A percentile compares a stretch with the other conserved stretches of the same genome.
These are phyloP conservation scores for Ypsolopha scabrella DNA, from an alignment of 2,888 invertebrate genomes.

Conservation along the genomic window DNA sequence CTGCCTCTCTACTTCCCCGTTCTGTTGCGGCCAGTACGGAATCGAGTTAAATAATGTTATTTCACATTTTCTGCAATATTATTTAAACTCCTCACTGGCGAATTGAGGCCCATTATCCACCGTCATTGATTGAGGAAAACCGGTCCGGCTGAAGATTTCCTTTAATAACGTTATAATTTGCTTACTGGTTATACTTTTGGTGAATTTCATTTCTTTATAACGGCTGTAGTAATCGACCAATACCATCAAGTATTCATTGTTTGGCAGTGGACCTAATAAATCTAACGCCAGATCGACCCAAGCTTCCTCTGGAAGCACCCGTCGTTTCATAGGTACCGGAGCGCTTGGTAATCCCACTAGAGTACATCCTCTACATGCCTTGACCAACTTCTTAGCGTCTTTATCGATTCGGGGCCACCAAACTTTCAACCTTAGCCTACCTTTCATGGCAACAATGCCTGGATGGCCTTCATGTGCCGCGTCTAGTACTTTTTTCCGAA, in stretches of 20 bases:
- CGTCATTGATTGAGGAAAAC: slow-evolving; percentile 1
- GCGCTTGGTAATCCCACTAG: slow-evolving; percentile 9
- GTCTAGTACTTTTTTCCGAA: slow-evolving; percentile 4
- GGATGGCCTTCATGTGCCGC: slow-evolving; percentile 20
- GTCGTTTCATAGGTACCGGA: slow-evolving; percentile 11
- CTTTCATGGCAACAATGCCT: slow-evolving; percentile 18
- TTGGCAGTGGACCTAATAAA: slow-evolving; percentile 15
- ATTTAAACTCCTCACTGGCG: slow-evolving; percentile 4
- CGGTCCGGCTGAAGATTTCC: slow-evolving; percentile 3
- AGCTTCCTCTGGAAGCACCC: slow-evolving; percentile 8
- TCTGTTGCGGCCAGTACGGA: slow-evolving; percentile 19
- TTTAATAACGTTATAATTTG: slow-evolving; percentile 3
- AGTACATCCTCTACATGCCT: slow-evolving; percentile 11
- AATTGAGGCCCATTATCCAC: slow-evolving; percentile 5
- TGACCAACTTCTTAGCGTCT: neutral
- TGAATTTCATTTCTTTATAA: slow-evolving; percentile 6
- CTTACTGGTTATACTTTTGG: slow-evolving; percentile 1
- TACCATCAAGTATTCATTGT: slow-evolving; percentile 12
- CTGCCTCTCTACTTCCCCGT: slow-evolving; percentile 15
- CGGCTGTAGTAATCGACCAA: slow-evolving; percentile 16
- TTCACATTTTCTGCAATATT: slow-evolving; percentile 2
- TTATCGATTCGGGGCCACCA: slow-evolving; percentile 2
- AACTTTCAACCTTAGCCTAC: neutral
- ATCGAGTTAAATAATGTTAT: slow-evolving; percentile 9
- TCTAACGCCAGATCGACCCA: slow-evolving; percentile 15